These are phyloP conservation scores for Sporophila hypoxantha DNA, from an alignment of 2,113 vertebrate species.

Conservation along the genomic window DNA sequence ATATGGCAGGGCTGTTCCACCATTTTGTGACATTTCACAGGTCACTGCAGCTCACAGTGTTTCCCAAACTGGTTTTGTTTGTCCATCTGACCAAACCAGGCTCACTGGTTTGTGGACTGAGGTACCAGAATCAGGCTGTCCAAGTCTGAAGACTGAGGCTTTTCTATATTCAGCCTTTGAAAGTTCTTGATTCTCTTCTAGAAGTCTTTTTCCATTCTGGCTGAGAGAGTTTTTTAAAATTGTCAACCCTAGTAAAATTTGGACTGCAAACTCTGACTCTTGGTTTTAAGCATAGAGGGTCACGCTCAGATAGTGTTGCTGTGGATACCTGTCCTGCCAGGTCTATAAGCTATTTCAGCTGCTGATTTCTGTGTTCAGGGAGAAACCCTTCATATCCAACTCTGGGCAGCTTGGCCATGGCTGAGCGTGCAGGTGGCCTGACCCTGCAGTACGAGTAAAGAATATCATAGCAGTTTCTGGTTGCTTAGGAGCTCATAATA, in stretches of 20 bases:
- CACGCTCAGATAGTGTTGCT: not conserved
- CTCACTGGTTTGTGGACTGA: not conserved
- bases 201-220: not conserved
- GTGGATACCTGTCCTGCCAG: not conserved
- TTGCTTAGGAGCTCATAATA: not conserved
- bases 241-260: not conserved
- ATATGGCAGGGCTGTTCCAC: not conserved
- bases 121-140: not conserved
- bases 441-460: not conserved
- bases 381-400: not conserved
- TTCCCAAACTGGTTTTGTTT: not conserved
- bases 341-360: not conserved
- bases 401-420: not conserved
- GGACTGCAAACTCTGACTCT: not conserved
- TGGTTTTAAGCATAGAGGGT: not conserved
- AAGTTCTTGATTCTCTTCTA: not conserved
- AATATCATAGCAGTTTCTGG: not conserved
- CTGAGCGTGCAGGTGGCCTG: not conserved
- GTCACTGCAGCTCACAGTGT: not conserved
- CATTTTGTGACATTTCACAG: not conserved
- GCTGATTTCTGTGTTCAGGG: not conserved
- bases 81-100: not conserved
- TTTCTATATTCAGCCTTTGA: not conserved
- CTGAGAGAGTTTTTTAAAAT: not conserved
- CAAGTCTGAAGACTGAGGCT: not conserved